Conservation (phyloP, 1,140 invertebrate genomes). For the Helicoverpa armigera region DNA sequence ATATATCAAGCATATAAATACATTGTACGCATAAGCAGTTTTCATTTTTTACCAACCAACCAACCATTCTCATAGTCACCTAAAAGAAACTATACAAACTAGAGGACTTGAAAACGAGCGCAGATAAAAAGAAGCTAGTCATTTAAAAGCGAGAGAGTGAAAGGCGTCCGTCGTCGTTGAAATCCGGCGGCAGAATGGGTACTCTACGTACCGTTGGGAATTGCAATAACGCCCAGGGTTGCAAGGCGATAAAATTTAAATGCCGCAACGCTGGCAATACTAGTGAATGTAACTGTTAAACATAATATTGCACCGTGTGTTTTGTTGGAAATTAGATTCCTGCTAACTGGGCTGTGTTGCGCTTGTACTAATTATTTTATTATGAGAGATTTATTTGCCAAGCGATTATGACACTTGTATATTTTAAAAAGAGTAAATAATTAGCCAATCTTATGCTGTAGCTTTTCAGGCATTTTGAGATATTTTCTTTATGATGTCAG, state of each 20-base stretch:
- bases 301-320: constrained; percentile 3
- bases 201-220: constrained; percentile 20
- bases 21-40: too few relatives aligned
- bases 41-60: too few relatives aligned
- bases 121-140: constrained; percentile 27
- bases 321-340: constrained; percentile 19
- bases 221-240: constrained; percentile 45
- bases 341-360: neutral
- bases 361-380: neutral
- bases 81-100: constrained; percentile 31
- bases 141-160: constrained; percentile 40
- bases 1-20: too few relatives aligned
- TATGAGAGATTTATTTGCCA: too few relatives aligned
- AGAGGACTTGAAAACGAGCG: constrained; percentile 7
- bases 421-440: too few relatives aligned
- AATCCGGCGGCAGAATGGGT: constrained; percentile 37
- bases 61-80: neutral
- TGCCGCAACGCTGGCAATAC: constrained; percentile 26
- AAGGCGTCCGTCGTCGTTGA: constrained; percentile 31
- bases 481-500: too few relatives aligned
- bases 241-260: constrained; percentile 43
- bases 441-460: too few relatives aligned
- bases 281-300: constrained; percentile 4
- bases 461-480: too few relatives aligned
- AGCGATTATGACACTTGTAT: neutral